Evolutionary conservation across 64 coral and sea anemone genomes (phyloP).

Genomic region (Orbicella faveolata): DNA sequence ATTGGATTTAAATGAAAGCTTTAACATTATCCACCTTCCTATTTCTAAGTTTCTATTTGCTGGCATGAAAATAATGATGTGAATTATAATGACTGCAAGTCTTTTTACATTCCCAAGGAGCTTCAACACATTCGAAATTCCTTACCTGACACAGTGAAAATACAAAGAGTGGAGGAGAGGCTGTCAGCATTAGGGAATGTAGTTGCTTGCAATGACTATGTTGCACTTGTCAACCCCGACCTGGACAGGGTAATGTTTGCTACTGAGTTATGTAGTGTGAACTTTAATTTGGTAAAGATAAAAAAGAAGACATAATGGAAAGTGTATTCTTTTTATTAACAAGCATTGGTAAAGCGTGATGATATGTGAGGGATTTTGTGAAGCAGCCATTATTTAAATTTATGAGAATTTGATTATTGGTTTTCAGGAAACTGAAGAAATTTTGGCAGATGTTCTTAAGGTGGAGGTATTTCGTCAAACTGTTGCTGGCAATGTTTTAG

Average conservation of each 20-base stretch:
- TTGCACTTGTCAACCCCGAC: slow-evolving; percentile 91
- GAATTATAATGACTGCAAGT: not conserved
- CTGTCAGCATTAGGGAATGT: slow-evolving; percentile 98
- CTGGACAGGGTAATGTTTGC: slow-evolving; percentile 77
- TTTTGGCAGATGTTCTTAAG: slow-evolving; percentile 94
- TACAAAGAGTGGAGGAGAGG: slow-evolving; percentile 95
- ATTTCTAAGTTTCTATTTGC: not conserved
- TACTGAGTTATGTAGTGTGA: not conserved
- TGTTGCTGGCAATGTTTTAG: slow-evolving; percentile 90
- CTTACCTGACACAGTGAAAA: slow-evolving; percentile 86
- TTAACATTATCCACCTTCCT: no score
- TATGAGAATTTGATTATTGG: not conserved
- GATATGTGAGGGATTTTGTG: no score
- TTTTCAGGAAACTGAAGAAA: slow-evolving; percentile 98
- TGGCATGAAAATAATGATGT: no score
- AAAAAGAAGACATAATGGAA: no score
- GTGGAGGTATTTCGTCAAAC: slow-evolving; percentile 99
- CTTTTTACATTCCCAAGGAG: slow-evolving; percentile 56
- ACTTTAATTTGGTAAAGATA: not conserved
- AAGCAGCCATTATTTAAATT: no score
- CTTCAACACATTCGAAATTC: slow-evolving; percentile 91
- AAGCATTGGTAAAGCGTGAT: no score
- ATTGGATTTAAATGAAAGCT: no score
- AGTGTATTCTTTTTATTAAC: no score
- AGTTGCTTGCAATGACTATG: slow-evolving; percentile 97